Base-by-base conservation (phyloP, 2,113 vertebrate species). In the Sceloporus undulatus region DNA sequence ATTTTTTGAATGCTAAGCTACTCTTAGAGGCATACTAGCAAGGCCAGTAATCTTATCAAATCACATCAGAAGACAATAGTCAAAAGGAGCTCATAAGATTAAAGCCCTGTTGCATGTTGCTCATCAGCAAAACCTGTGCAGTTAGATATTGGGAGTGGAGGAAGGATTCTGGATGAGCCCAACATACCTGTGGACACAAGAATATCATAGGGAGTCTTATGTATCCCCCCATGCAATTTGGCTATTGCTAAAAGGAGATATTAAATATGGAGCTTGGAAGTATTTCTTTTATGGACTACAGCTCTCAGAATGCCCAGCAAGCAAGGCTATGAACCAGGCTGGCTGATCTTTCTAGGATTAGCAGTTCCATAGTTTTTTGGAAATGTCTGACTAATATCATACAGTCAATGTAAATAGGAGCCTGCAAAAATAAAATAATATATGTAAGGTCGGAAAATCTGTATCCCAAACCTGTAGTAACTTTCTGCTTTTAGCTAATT, bases 381-480 rank as follows among this genome's bases (percentile, higher is more conserved):
- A 59, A 59, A 10, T 16, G 14, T 59, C 14, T 59, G 56, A 9
- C 2, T 59, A 10, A 59, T 59, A 59, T 59, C 56, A 59, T 59
- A 10, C 68, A 27, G 23, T 27, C 23, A 70, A 29, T 70, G 68
- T 70, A 27, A 9, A 70, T 8, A 3, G 27, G 3, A 27, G 27
- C 29, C 25, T 70, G 8, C 68, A 59, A 59, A 59, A 59, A 16
- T 59, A 10, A 59, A 59, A 59, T 62, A 71, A 27, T 86, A 34
- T 48, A 18, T 65, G 86, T 70, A 68, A 86, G 27, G 76, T 14
- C 29, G 79, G 48, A 38, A 13, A 2, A 48, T 4, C 0, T 83
- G 85, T 90, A 90, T 87, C 52, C 87, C 52, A 13, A 25, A 78
- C 48, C 34, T 79, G 21, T 10, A 9, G 19, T 2, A 38, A 25